Base-by-base conservation (phyloP, 2,888 invertebrate species). In the Caenorhabditis doughertyi region DNA sequence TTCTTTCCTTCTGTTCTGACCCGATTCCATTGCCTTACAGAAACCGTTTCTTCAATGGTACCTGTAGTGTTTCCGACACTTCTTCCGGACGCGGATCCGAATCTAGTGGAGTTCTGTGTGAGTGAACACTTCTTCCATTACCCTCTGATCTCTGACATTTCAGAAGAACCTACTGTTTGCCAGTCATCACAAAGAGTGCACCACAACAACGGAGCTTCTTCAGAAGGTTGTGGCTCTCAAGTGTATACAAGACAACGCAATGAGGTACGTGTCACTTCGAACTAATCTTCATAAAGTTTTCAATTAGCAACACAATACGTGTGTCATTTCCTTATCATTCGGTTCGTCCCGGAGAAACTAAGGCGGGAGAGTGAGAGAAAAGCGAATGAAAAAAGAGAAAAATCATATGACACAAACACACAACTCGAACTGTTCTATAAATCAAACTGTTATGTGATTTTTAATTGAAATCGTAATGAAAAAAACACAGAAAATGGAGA, bases 161-260 rank as follows among this genome's bases (percentile, higher is more conserved):
- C 62, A 77, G 77, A 68, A 62, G 27, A 68, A 77, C 18, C 7
- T 77, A 8, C 21, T 68, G 9, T 56, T 62, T 21, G 60, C 68
- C 0, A 44, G 42, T 9, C 68, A 68, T 29, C 21, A 53, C 60
- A 60, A 77, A 58, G 25, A 60, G 65, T 68, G 77, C 44, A 51
- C 39, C 13, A 44, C 51, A 1, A 27, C 68, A 1, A 42, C 68
- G 8, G 77, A 77, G 16, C 58, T 77, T n/a, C 62, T 77, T 4
- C 77, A 62, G 11, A 77, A 77, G 32, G 77, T 68, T 32, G 53
- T 68, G 7, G 68, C 68, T 5, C 56, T 77, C n/a, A 68, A 60
- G 32, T 77, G 60, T 51, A 68, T 77, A 18, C 77, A 77, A 9
- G 68, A 77, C 21, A 39, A 23, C 56, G 29, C 51, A 11, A 29